These are phyloP conservation scores for Drosophila oshimai DNA, from an alignment of 1,140 invertebrate genomes.

Conservation along the genomic window DNA sequence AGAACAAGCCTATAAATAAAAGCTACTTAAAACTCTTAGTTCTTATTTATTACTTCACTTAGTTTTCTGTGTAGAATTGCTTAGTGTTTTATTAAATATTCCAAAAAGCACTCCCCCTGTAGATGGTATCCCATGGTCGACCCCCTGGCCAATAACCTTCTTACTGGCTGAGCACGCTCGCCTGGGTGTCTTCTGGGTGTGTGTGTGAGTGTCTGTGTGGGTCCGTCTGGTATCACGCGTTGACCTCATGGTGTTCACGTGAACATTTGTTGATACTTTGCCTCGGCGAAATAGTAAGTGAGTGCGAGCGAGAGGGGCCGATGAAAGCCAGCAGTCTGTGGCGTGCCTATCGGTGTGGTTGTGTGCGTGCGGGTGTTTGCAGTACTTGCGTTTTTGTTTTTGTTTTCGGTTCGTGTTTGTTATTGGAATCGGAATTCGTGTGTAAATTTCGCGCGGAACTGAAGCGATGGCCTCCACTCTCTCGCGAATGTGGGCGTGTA, in stretches of 20 bases:
- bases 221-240: constrained; percentile 79
- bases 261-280: constrained; percentile 77
- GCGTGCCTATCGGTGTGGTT: constrained; percentile 50
- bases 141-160: constrained; percentile 18
- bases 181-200: constrained; percentile 12
- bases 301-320: constrained; percentile 3
- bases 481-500: constrained; percentile 53
- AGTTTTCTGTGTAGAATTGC: too few species aligned
- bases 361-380: constrained; percentile 42
- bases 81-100: too few species aligned
- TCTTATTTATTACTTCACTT: too few species aligned
- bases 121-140: constrained; percentile 5
- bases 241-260: constrained; percentile 82
- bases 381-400: constrained; percentile 59
- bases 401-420: constrained; percentile 48
- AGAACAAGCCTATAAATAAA: too few species aligned
- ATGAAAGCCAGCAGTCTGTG: constrained; percentile 47
- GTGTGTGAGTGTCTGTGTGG: constrained; percentile 35
- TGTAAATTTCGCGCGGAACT: constrained; percentile 69
- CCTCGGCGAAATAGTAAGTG: constrained; percentile 1
- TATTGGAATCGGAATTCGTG: constrained; percentile 72
- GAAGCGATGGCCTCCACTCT: constrained; percentile 52
- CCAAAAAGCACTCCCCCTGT: background rate
- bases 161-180: constrained; percentile 28
- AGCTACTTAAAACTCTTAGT: too few species aligned